phyloP scores from a whole-genome alignment of 1,140 invertebrate genomes.

The Leptestheria dahalacensis region DNA sequence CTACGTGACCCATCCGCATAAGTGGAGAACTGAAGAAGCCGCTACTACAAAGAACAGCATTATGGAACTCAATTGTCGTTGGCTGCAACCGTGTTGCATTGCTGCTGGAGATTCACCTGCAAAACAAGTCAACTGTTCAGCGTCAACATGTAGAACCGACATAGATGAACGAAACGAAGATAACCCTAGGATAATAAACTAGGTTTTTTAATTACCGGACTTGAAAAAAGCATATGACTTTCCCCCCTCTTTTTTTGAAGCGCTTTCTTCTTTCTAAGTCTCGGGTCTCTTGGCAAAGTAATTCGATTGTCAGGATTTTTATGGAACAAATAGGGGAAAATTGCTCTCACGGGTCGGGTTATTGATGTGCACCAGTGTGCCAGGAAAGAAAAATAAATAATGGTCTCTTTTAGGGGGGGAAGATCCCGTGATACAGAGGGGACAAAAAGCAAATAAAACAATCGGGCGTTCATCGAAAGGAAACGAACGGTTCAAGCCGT shows the following conservation, averaged over 20 bases:
- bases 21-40: background rate
- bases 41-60: background rate
- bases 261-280: background rate
- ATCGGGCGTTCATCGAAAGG: no score
- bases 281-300: background rate
- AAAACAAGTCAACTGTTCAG: background rate
- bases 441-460: no score
- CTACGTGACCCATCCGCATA: background rate
- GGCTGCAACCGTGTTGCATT: background rate
- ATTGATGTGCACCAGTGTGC: background rate
- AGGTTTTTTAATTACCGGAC: background rate
- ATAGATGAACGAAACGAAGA: no score
- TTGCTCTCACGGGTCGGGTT: background rate
- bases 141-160: no score
- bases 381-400: background rate
- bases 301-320: background rate
- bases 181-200: no score
- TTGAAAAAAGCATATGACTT: background rate
- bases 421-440: no score
- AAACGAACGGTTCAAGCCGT: no score
- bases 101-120: background rate
- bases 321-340: background rate
- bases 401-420: no score
- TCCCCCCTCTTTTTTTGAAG: background rate
- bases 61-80: background rate